phyloP scores from a whole-genome alignment of 2,113 vertebrate genomes.

The Dasyprocta punctata region DNA sequence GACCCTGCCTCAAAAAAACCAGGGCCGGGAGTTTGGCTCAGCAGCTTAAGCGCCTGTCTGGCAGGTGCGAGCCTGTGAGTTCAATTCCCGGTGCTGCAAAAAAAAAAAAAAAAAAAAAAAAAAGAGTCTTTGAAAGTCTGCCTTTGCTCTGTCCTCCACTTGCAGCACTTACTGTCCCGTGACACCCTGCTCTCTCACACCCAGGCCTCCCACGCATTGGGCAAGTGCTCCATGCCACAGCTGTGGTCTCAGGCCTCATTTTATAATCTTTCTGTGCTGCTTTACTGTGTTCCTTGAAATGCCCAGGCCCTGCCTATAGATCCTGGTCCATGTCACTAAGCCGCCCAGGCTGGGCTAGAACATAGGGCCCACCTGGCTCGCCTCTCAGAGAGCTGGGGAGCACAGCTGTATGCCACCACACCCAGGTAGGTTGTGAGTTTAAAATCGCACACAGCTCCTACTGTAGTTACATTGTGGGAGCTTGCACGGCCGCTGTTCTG shows the following conservation, averaged over 20 bases:
- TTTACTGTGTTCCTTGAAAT: background rate
- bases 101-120: too few relatives aligned
- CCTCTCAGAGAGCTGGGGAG: background rate
- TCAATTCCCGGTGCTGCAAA: too few relatives aligned
- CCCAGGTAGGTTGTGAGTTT: background rate
- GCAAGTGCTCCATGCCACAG: background rate
- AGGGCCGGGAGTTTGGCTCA: too few relatives aligned
- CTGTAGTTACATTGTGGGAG: background rate
- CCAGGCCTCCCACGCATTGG: background rate
- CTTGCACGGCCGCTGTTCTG: too few relatives aligned
- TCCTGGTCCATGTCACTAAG: background rate
- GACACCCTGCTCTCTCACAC: background rate
- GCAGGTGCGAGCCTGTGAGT: too few relatives aligned
- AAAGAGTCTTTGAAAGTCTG: background rate
- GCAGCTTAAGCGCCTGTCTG: too few relatives aligned
- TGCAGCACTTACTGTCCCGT: background rate
- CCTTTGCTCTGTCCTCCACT: background rate
- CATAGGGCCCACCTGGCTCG: background rate
- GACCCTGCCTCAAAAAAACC: too few relatives aligned
- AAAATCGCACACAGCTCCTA: background rate
- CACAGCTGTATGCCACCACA: background rate
- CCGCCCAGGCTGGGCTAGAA: background rate
- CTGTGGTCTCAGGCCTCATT: background rate
- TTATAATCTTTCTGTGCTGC: background rate
- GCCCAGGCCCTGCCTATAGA: background rate